A percentile compares a stretch with the other conserved stretches of the same genome.
Evolutionary conservation across 1,140 invertebrate genomes (phyloP).

Genomic region (Leptopilina boulardi): DNA sequence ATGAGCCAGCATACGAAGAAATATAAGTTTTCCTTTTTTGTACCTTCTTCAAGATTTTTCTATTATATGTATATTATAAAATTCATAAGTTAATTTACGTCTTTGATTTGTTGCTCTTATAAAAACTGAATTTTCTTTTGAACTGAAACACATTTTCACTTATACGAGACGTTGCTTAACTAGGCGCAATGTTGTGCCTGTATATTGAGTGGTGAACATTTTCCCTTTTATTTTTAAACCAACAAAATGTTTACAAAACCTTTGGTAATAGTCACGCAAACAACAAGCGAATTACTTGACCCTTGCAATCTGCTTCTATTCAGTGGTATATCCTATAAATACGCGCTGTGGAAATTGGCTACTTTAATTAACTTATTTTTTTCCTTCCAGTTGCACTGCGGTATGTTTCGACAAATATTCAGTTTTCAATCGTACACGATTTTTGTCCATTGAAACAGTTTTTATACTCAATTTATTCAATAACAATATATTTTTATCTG

Average conservation of each 20-base stretch:
- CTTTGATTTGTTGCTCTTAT: background rate
- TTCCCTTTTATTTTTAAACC: background rate
- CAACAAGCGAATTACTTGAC: background rate
- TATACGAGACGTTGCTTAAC: background rate
- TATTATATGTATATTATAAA: no score
- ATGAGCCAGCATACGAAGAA: no score
- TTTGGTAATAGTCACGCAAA: constrained; percentile 4
- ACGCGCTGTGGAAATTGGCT: background rate
- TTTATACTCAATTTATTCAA: no score
- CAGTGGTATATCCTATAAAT: background rate
- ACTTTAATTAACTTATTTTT: background rate
- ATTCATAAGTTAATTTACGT: no score
- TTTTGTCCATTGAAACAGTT: no score
- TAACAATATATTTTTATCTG: no score
- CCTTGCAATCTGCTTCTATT: background rate
- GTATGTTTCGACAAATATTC: background rate
- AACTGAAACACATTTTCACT: background rate
- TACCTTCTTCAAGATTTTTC: no score
- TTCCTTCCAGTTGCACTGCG: background rate
- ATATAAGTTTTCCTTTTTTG: no score
- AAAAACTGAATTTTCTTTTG: background rate
- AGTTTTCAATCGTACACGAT: no score
- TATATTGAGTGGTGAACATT: background rate
- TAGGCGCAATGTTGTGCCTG: background rate
- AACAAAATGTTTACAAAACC: constrained; percentile 13